These are phyloP conservation scores for Eupithecia tripunctaria DNA, from an alignment of 2,888 invertebrate species.

Conservation along the genomic window DNA sequence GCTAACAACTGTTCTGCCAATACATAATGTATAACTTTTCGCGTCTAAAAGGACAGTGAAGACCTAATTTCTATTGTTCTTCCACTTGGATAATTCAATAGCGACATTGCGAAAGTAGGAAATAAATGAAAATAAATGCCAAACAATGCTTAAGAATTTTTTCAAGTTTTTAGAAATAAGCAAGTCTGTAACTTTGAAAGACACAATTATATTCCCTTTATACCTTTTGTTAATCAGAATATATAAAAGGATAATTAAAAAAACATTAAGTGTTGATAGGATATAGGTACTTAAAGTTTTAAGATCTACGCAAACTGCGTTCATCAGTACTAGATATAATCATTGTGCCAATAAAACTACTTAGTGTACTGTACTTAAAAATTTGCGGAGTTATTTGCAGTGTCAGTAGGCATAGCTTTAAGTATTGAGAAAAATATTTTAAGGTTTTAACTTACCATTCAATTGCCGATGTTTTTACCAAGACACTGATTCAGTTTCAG, in stretches of 20 bases:
- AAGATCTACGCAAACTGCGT: neutral
- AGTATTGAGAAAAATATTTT: neutral
- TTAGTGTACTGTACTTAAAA: neutral
- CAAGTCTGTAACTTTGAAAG: conserved; percentile 57
- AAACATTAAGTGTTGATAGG: neutral
- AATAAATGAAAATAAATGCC: conserved; percentile 23
- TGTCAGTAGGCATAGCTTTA: neutral
- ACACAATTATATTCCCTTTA: conserved; percentile 45
- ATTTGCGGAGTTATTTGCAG: neutral
- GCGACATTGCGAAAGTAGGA: conserved; percentile 18
- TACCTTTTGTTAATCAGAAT: conserved; percentile 44
- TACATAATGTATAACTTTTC: conserved; percentile 11
- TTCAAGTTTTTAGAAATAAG: conserved; percentile 51
- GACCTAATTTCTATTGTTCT: neutral
- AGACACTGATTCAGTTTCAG: conserved; percentile 19
- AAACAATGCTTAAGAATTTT: conserved; percentile 39
- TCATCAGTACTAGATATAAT: neutral
- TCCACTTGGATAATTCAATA: neutral
- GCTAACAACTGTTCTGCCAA: conserved; percentile 21
- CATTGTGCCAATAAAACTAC: conserved; percentile 17
- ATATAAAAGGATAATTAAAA: neutral
- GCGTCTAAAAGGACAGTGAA: neutral
- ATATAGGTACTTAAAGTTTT: neutral
- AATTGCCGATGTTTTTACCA: conserved; percentile 33
- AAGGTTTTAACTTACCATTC: conserved; percentile 29